A percentile compares a stretch with the other conserved stretches of the same genome.
These are phyloP conservation scores for Australoheros scitulus DNA, from an alignment of 2,113 vertebrate species.

Conservation along the genomic window DNA sequence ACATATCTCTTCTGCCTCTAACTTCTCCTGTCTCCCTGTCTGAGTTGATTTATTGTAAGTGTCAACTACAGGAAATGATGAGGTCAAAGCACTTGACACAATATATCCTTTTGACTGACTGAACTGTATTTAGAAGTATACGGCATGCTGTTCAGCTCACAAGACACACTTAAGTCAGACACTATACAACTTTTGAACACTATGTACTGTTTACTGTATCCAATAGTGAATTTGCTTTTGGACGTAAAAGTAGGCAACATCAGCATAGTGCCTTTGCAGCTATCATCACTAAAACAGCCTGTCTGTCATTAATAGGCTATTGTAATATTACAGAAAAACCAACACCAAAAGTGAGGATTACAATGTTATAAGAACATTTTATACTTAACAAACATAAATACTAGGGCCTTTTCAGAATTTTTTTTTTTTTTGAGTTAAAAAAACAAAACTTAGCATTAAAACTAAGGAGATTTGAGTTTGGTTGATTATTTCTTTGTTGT, in stretches of 20 bases:
- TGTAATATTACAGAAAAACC: not conserved
- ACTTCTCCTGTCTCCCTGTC: not conserved
- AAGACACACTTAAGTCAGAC: not conserved
- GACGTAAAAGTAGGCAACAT: not conserved
- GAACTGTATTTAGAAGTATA: conserved; percentile 4
- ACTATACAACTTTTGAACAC: not conserved
- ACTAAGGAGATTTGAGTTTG: no score
- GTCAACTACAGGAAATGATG: conserved; percentile 4
- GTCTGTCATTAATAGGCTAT: not conserved
- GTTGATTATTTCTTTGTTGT: no score
- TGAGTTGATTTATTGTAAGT: not conserved
- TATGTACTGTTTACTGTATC: not conserved
- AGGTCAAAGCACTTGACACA: conserved; percentile 12
- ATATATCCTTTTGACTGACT: conserved; percentile 1
- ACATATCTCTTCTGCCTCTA: not conserved
- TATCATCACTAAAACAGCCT: not conserved
- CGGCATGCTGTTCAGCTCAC: not conserved
- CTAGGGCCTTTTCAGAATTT: no score
- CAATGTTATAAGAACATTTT: no score
- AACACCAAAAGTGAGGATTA: no score
- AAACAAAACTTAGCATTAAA: no score
- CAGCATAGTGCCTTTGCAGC: not conserved
- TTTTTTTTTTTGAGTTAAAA: no score
- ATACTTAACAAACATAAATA: no score
- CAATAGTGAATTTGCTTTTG: not conserved